Base-by-base conservation (phyloP, 2,113 vertebrate species). In the Stomatorhinus ivindoensis region DNA sequence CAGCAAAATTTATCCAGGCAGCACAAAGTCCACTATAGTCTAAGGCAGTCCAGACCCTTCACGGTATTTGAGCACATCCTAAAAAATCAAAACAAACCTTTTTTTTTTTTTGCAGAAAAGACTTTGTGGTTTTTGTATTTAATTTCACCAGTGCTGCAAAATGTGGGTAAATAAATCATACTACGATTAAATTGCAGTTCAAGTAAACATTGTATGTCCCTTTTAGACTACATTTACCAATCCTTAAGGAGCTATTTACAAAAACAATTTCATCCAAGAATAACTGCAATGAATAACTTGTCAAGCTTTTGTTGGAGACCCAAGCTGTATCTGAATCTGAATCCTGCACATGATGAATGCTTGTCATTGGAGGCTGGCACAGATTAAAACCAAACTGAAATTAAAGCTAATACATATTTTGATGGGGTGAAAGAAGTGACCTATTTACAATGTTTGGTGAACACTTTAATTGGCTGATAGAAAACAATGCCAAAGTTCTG, bases 381-480 rank as follows among this genome's bases (percentile, higher is more conserved):
- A 0, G 10, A 86, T 15, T 93, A 91, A 93, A 94, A 92, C 9
- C 92, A 92, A 93, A 93, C 93, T 95, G 93, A 94, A 93, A 91
- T 92, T 91, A 92, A 95, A 94, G 92, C 48, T 95, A 94, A 94
- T 94, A 94, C 88, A 92, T 91, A 91, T 92, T 93, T 94, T 92
- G 91, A 91, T 89, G 91, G 89, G 91, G 92, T 91, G 88, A 82
- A 82, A 42, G 15, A 92, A 93, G 92, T 95, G 94, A 95, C 94
- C 93, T 94, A 95, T 94, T 95, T 94, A 90, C 93, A 90, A 91
- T 94, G 93, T 93, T 93, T 95, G 93, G 92, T 92, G 88, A 91
- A 94, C 93, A 94, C 89, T 94, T 95, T 95, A 93, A 95, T 92
- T 91, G 91, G 90, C 92, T 94, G 94, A 94, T 94, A 95, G 95